Percentiles rank a stretch among this genome's conserved stretches.
Conservation (phyloP, 1,140 invertebrate genomes). For the Dinoponera quadriceps region DNA sequence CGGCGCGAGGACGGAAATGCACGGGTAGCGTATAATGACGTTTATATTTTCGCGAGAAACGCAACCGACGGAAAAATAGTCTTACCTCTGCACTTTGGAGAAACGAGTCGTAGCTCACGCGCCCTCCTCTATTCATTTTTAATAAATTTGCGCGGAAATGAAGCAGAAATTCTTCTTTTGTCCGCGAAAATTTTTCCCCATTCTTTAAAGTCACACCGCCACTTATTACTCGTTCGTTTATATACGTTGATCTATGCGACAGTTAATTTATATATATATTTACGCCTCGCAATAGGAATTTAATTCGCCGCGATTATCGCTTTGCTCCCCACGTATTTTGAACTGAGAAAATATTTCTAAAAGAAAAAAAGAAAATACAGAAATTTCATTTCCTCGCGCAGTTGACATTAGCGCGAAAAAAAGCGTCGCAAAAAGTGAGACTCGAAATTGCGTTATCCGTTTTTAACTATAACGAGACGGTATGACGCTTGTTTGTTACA, state of each 20-base stretch:
- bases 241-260: neutral
- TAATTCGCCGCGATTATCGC: neutral
- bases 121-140: neutral
- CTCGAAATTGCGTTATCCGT: constrained; percentile 77
- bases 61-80: neutral
- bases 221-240: neutral
- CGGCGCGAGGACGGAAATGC: neutral
- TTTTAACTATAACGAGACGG: constrained; percentile 81
- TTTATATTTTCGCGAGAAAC: neutral
- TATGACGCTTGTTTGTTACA: constrained; percentile 76
- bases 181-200: neutral
- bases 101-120: neutral
- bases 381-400: constrained; percentile 33
- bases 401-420: constrained; percentile 44
- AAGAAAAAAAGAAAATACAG: constrained; percentile 8
- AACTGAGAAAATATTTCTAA: neutral
- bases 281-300: neutral
- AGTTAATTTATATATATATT: neutral
- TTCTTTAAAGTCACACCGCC: neutral
- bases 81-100: neutral
- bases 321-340: neutral
- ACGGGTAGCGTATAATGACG: neutral
- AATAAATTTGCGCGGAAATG: neutral
- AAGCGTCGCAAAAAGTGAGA: constrained; percentile 62
- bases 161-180: neutral